A percentile compares a stretch with the other conserved stretches of the same genome.
phyloP scores from a whole-genome alignment of 1,140 invertebrate genomes.

The Cotesia vestalis region DNA sequence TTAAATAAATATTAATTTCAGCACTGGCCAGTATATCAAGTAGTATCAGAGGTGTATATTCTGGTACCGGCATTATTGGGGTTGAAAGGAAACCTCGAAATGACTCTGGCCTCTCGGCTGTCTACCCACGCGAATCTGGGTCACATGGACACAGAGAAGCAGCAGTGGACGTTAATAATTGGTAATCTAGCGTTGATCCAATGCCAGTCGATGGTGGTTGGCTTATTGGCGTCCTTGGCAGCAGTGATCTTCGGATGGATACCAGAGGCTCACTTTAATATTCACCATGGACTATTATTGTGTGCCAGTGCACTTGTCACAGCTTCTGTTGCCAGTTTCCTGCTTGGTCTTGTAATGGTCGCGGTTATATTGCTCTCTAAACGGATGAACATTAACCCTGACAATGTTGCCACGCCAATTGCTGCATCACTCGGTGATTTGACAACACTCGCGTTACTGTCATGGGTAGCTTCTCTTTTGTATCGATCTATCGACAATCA shows the following conservation, averaged over 20 bases:
- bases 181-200: constrained; percentile 91
- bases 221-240: constrained; percentile 86
- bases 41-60: constrained; percentile 91
- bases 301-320: constrained; percentile 90
- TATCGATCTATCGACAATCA: constrained; percentile 71
- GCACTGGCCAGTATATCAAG: constrained; percentile 87
- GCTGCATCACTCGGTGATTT: constrained; percentile 95
- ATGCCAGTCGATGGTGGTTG: constrained; percentile 93
- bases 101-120: constrained; percentile 93
- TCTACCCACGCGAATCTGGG: constrained; percentile 90
- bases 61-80: constrained; percentile 94
- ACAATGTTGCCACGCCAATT: constrained; percentile 96
- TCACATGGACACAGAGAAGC: constrained; percentile 75
- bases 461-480: constrained; percentile 79
- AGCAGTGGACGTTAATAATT: constrained; percentile 78
- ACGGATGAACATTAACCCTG: constrained; percentile 88
- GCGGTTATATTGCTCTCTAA: constrained; percentile 79
- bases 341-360: constrained; percentile 84
- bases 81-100: constrained; percentile 96
- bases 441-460: constrained; percentile 85
- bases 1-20: constrained; percentile 55
- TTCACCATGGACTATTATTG: constrained; percentile 84
- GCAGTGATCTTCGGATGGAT: constrained; percentile 88
- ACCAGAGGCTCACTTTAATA: constrained; percentile 80
- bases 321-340: constrained; percentile 86